Base-by-base conservation (phyloP, 1,140 invertebrate genomes). In the Eumaeus atala region DNA sequence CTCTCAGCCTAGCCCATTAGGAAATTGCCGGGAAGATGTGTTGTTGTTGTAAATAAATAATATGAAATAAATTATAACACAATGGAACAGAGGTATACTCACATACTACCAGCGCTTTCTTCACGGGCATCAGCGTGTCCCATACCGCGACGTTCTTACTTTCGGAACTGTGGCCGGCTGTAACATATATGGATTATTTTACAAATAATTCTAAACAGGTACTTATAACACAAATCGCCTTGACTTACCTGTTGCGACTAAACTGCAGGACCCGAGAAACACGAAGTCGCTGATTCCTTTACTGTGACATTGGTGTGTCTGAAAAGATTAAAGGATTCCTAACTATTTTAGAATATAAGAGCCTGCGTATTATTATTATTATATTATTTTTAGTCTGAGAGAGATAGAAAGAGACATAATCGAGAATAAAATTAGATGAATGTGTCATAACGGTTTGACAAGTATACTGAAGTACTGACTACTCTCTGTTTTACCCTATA, bases 261-360 rank as follows among this genome's bases (percentile, higher is more conserved):
- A 90, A 90, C 97, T 98, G 77, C 97, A 98, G 4, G 97, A 98
- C 50, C 97, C 97, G 28, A 99, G 90, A 88, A 99, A 99, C 35
- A 97, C 95, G 80, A 99, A 99, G 87, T 99, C 98, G 70, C 95
- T 94, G 21, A 97, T 97, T 52, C 96, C 94, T 90, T 99, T 99
- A 82, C 94, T 97, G 87, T 99, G 98, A 81, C 98, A 99, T 78
- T 96, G 95, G 66, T 97, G 92, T 65, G 93, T 98, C 97, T 99
- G 86, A 38, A 91, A 90, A 69, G 59, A 56, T 53, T 60, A 44
- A 37, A 55, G 4, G 36, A 37, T 33, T 37, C 40, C 10, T 14
- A 49, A 34, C 11, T 16, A 16, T 14, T 33, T 35, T 6, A 14
- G 10, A 9, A 44, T 16, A n/a, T n/a, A n/a, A n/a, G n/a, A n/a